Evolutionary conservation across 53 echinoderm and acorn worm genomes (phyloP).

Genomic region (Antedon mediterranea): DNA sequence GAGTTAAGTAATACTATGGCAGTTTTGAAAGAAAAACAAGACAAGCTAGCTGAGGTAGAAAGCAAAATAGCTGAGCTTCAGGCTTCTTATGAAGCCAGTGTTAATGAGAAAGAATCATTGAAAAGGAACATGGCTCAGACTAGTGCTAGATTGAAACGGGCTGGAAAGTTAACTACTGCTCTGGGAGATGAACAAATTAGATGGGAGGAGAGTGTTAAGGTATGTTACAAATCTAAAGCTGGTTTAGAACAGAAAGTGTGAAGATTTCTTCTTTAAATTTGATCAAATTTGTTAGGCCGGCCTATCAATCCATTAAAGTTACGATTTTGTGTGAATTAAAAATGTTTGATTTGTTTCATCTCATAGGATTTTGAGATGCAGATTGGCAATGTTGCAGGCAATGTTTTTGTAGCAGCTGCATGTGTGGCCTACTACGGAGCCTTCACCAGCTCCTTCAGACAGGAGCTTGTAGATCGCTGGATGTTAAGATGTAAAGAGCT

Average conservation of each 20-base stretch:
- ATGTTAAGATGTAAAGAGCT: constrained; percentile 70
- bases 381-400: constrained; percentile 91
- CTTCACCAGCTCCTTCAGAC: constrained; percentile 84
- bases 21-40: constrained; percentile 78
- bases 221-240: no score
- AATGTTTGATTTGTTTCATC: background rate
- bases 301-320: background rate
- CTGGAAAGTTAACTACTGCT: constrained; percentile 88
- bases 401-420: constrained; percentile 96
- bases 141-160: constrained; percentile 68
- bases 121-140: constrained; percentile 92
- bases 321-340: background rate
- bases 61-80: constrained; percentile 91
- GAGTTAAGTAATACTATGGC: constrained; percentile 79
- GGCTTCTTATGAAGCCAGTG: constrained; percentile 80
- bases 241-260: background rate
- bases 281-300: no score
- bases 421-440: constrained; percentile 99
- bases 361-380: constrained; percentile 87
- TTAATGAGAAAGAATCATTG: constrained; percentile 78
- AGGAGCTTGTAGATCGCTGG: constrained; percentile 78
- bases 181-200: constrained; percentile 90
- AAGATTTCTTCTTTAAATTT: background rate
- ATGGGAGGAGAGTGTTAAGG: constrained; percentile 94
- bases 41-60: constrained; percentile 79